Evolutionary conservation across 1,140 invertebrate species (phyloP).

Genomic region (Heliconius congener): DNA sequence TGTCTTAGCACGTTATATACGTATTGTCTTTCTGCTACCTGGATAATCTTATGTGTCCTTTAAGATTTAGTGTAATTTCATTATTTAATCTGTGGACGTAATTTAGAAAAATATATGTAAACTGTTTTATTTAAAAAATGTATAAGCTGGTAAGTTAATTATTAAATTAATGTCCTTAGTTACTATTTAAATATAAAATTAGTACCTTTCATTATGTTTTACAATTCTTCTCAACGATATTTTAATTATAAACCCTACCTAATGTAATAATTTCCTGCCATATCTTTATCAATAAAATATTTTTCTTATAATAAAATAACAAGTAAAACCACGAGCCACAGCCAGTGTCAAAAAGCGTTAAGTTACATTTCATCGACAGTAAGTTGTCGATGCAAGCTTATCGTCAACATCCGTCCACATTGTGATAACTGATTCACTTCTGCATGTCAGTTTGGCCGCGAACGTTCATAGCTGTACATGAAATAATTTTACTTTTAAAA

Average conservation of each 20-base stretch:
- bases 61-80: too few relatives aligned
- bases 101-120: too few relatives aligned
- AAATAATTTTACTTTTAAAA: background rate
- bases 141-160: too few relatives aligned
- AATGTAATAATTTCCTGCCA: too few relatives aligned
- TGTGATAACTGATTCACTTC: slow-evolving; percentile 20
- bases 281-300: background rate
- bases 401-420: slow-evolving; percentile 22
- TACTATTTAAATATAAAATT: too few relatives aligned
- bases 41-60: background rate
- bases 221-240: too few relatives aligned
- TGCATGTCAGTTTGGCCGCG: slow-evolving; percentile 1
- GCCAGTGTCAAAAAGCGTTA: background rate
- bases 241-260: too few relatives aligned
- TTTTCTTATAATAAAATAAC: background rate
- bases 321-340: background rate
- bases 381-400: slow-evolving; percentile 33
- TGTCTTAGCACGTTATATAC: background rate
- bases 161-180: too few relatives aligned
- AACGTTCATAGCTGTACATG: background rate
- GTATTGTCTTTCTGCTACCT: too few relatives aligned
- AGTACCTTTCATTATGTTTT: too few relatives aligned
- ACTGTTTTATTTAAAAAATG: too few relatives aligned
- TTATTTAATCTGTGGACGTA: too few relatives aligned
- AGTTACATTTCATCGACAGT: slow-evolving; percentile 9